Percentiles rank a stretch among this genome's conserved stretches.
Conservation (phyloP, 1,140 invertebrate species). For the Andrena cerasifolii region DNA sequence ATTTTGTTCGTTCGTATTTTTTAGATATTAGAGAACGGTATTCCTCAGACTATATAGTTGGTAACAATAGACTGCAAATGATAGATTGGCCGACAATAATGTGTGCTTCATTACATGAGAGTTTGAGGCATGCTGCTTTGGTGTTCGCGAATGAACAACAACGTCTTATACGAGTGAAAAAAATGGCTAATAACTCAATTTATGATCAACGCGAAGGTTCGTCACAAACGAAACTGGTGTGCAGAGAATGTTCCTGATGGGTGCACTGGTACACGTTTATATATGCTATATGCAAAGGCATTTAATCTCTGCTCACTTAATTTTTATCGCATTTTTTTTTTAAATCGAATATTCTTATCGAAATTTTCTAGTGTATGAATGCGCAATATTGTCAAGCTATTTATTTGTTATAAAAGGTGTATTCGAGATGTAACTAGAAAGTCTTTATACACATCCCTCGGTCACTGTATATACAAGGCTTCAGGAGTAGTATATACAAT, state of each 20-base stretch:
- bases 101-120: no score
- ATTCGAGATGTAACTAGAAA: not conserved
- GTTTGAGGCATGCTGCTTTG: no score
- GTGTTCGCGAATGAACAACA: not conserved
- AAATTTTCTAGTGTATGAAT: conserved; percentile 17
- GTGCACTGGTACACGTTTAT: not conserved
- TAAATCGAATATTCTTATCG: not conserved
- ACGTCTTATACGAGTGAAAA: not conserved
- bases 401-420: conserved; percentile 18
- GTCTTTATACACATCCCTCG: conserved; percentile 3
- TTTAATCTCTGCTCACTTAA: not conserved
- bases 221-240: not conserved
- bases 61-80: not conserved
- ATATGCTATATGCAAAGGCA: conserved; percentile 14
- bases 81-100: not conserved
- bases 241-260: not conserved
- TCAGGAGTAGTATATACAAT: conserved; percentile 47
- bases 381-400: not conserved
- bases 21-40: not conserved
- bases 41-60: not conserved
- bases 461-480: conserved; percentile 29
- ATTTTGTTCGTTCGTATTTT: conserved; percentile 3
- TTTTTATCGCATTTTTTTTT: conserved; percentile 2
- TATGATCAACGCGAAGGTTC: not conserved
- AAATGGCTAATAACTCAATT: no score